Percentiles rank a stretch among this genome's conserved stretches.
phyloP scores from a whole-genome alignment of 2,888 invertebrate species.

The Stegophylla sp. region DNA sequence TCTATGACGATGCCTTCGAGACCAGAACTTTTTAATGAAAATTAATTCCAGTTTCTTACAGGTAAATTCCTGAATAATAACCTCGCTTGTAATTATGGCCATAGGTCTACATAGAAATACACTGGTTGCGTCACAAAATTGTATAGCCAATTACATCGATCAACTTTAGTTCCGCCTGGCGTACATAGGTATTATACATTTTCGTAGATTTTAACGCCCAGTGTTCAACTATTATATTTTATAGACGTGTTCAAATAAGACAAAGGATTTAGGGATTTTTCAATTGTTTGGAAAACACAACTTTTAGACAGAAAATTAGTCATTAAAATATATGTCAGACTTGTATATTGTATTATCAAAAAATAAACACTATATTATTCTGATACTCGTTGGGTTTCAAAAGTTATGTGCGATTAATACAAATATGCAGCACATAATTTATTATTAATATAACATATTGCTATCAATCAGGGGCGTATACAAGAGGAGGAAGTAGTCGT shows the following conservation, averaged over 20 bases:
- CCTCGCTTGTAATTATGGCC: constrained; percentile 17
- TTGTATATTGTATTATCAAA: not conserved
- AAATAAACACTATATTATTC: not conserved
- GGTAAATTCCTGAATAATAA: constrained; percentile 50
- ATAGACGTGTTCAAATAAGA: not conserved
- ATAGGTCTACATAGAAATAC: constrained; percentile 1
- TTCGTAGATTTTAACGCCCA: constrained; percentile 8
- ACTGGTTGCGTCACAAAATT: constrained; percentile 37
- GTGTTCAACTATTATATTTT: constrained; percentile 19
- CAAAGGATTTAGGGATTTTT: not conserved
- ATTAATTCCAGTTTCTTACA: constrained; percentile 40
- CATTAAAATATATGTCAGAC: not conserved
- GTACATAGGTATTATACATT: not conserved
- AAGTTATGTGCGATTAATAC: not conserved
- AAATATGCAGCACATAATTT: too few species aligned
- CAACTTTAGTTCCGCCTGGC: constrained; percentile 27
- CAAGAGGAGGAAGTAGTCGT: too few species aligned
- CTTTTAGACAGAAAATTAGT: not conserved
- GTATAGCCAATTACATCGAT: constrained; percentile 41
- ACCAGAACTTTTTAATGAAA: constrained; percentile 35
- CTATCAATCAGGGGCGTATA: too few species aligned
- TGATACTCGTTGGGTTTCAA: not conserved
- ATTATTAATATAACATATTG: too few species aligned
- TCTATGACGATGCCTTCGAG: constrained; percentile 20
- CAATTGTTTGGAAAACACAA: not conserved